Conservation (phyloP, 2,888 invertebrate species). For the Ophioninae sp. region DNA sequence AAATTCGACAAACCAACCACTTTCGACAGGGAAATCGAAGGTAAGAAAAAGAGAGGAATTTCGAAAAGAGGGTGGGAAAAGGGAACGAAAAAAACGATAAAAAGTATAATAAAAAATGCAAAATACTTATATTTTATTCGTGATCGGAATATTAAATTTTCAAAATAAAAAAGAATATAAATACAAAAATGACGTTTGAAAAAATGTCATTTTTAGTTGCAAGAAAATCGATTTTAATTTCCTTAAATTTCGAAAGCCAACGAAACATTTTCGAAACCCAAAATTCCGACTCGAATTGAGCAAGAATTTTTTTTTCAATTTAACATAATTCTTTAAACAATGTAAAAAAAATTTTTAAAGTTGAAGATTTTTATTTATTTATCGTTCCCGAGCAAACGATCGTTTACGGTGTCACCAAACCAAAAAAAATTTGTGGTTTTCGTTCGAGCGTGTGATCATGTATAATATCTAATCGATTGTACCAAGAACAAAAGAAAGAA, state of each 20-base stretch:
- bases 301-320: too few relatives aligned
- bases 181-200: too few relatives aligned
- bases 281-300: too few relatives aligned
- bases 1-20: constrained; percentile 43
- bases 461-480: constrained; percentile 37
- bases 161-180: too few relatives aligned
- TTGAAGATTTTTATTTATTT: too few relatives aligned
- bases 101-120: constrained; percentile 20
- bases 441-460: constrained; percentile 39
- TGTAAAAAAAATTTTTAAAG: too few relatives aligned
- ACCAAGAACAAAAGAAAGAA: constrained; percentile 16
- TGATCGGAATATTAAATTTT: not conserved
- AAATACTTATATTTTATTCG: constrained; percentile 59
- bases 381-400: constrained; percentile 13
- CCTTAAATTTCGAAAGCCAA: too few relatives aligned
- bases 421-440: constrained; percentile 10
- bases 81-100: not conserved
- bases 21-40: constrained; percentile 23
- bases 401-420: constrained; percentile 14
- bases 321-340: too few relatives aligned
- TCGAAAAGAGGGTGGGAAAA: constrained; percentile 6
- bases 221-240: too few relatives aligned
- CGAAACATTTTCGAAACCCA: too few relatives aligned
- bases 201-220: too few relatives aligned
- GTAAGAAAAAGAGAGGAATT: not conserved